Conservation (phyloP, 2,113 vertebrate species). For the Diglossa brunneiventris region DNA sequence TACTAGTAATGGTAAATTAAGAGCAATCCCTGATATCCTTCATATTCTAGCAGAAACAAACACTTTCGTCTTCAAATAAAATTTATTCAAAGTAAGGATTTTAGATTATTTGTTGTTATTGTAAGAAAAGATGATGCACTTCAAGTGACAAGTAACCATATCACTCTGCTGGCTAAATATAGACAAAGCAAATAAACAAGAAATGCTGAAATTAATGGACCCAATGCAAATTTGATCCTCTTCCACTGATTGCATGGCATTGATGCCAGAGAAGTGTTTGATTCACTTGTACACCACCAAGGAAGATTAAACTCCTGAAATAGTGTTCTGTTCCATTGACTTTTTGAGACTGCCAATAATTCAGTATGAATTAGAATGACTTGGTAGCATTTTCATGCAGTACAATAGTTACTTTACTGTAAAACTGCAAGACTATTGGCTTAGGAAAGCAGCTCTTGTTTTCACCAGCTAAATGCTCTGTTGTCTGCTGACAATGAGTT, state of each 20-base stretch:
- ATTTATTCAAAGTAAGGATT: not conserved
- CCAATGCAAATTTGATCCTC: not conserved
- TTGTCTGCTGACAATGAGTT: not conserved
- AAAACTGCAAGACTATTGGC: not conserved
- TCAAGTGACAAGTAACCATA: not conserved
- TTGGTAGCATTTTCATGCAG: not conserved
- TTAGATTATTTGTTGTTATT: not conserved
- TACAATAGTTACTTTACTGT: not conserved
- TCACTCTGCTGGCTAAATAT: not conserved
- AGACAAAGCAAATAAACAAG: not conserved
- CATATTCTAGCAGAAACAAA: not conserved
- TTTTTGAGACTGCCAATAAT: not conserved
- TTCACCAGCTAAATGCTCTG: not conserved
- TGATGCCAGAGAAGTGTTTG: not conserved
- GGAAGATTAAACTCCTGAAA: not conserved
- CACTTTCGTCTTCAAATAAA: not conserved
- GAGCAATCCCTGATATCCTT: not conserved
- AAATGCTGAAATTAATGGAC: not conserved
- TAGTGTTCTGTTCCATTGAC: not conserved
- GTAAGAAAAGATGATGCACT: not conserved
- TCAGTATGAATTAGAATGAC: not conserved
- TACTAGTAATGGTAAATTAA: not conserved
- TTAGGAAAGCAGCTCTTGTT: not conserved
- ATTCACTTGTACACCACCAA: not conserved
- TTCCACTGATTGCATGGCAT: not conserved